These are phyloP conservation scores for Heliconius congener DNA, from an alignment of 1,140 invertebrate genomes.

Conservation along the genomic window DNA sequence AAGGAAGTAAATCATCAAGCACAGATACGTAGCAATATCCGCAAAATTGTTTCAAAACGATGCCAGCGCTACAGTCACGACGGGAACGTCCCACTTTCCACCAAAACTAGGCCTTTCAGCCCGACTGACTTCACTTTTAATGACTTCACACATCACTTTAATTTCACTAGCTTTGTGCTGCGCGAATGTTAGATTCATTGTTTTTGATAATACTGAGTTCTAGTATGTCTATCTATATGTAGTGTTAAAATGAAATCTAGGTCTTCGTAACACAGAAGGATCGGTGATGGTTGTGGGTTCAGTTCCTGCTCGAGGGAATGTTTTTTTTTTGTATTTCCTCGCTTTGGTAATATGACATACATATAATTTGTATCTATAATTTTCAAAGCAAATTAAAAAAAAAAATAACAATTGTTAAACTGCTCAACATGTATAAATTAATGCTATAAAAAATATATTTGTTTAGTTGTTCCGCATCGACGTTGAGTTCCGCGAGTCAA, in stretches of 20 bases:
- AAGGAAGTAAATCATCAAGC: not conserved
- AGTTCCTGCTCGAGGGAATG: too few species aligned
- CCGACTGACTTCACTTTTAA: slow-evolving; percentile 21
- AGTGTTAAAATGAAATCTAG: not conserved
- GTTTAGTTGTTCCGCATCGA: too few species aligned
- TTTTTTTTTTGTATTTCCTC: too few species aligned
- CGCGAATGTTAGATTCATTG: not conserved
- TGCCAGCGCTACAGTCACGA: not conserved
- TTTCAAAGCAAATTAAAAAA: too few species aligned
- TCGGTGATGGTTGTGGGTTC: too few species aligned
- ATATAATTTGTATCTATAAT: too few species aligned
- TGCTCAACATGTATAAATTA: too few species aligned
- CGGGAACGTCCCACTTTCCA: slow-evolving; percentile 23
- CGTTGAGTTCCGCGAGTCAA: too few species aligned
- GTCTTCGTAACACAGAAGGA: too few species aligned
- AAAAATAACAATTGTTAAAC: too few species aligned
- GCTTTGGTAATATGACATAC: too few species aligned
- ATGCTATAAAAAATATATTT: too few species aligned
- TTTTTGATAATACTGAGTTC: not conserved
- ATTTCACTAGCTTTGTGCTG: not conserved
- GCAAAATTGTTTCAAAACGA: slow-evolving; percentile 16
- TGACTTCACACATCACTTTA: slow-evolving; percentile 6
- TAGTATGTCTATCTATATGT: not conserved
- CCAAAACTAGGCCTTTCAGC: slow-evolving; percentile 26
- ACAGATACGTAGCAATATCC: slow-evolving; percentile 17